A percentile compares a stretch with the other conserved stretches of the same genome.
These are phyloP conservation scores for Sinonovacula constricta DNA, from an alignment of 1,140 invertebrate species.

Conservation along the genomic window DNA sequence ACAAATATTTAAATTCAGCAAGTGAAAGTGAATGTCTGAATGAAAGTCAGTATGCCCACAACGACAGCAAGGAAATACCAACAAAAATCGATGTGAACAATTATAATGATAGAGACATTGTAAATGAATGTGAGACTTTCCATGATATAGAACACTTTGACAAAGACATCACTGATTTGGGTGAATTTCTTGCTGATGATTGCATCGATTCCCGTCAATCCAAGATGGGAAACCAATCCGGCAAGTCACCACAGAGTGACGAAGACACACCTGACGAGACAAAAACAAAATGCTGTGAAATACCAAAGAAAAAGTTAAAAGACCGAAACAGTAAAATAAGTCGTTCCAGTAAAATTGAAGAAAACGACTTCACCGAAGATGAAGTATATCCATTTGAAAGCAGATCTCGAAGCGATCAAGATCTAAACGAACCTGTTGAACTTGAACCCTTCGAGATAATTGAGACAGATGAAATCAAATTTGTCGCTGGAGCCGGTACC, in stretches of 20 bases:
- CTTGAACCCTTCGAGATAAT: slow-evolving; percentile 49
- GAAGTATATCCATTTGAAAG: slow-evolving; percentile 47
- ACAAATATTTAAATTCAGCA: no score
- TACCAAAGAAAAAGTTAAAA: slow-evolving; percentile 37
- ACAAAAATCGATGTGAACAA: no score
- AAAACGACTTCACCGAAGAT: slow-evolving; percentile 21
- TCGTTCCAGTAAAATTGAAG: slow-evolving; percentile 21
- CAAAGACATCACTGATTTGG: no score
- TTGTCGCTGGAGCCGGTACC: slow-evolving; percentile 46
- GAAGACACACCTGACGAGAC: slow-evolving; percentile 32
- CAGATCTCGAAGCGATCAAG: slow-evolving; percentile 29
- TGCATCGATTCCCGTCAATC: no score
- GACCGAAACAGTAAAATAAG: slow-evolving; percentile 3
- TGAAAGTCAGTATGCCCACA: no score
- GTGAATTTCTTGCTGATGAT: no score
- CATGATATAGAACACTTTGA: no score
- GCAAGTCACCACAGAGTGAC: slow-evolving; percentile 13
- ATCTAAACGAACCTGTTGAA: slow-evolving; percentile 39
- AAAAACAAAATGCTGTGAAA: slow-evolving; percentile 42
- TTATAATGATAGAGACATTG: no score
- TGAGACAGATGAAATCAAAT: slow-evolving; percentile 45
- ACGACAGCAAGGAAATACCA: no score
- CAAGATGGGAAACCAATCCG: no score
- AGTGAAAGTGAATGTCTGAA: no score
- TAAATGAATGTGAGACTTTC: no score